A percentile compares a stretch with the other conserved stretches of the same genome.
phyloP scores from a whole-genome alignment of 2,888 invertebrate genomes.

The Tiliacea citrago region DNA sequence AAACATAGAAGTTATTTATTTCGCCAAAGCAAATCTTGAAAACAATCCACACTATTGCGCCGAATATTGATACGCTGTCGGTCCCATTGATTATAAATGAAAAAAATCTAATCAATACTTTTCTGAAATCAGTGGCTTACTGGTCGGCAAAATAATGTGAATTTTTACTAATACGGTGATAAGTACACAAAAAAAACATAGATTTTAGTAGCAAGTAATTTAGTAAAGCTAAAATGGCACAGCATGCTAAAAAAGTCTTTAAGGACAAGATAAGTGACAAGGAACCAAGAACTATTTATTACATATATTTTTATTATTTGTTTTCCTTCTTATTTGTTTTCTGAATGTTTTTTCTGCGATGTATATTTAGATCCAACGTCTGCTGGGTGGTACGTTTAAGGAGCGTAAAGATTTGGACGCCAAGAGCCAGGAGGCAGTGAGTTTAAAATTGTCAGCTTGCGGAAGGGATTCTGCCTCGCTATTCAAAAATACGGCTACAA shows the following conservation, averaged over 20 bases:
- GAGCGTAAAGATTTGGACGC: conserved; percentile 92
- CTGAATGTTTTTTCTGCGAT: conserved; percentile 76
- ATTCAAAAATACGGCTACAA: conserved; percentile 44
- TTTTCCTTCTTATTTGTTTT: conserved; percentile 73
- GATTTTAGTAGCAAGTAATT: background rate
- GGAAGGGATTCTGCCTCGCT: conserved; percentile 55
- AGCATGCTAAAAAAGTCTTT: conserved; percentile 49
- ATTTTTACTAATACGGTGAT: background rate
- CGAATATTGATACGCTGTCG: background rate
- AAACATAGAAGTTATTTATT: background rate
- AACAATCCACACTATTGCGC: conserved; percentile 8
- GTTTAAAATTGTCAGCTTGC: conserved; percentile 82
- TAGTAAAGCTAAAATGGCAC: conserved; percentile 9
- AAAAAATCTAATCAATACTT: background rate
- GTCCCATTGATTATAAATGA: too few relatives aligned
- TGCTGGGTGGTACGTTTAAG: conserved; percentile 93
- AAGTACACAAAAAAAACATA: conserved; percentile 12
- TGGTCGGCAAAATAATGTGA: conserved; percentile 10
- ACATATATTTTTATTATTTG: conserved; percentile 52
- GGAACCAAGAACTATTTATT: conserved; percentile 64
- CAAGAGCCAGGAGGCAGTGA: conserved; percentile 93
- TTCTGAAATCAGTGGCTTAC: background rate
- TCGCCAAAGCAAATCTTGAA: conserved; percentile 31
- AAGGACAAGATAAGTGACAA: conserved; percentile 69
- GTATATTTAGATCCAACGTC: conserved; percentile 92